Evolutionary conservation across 2,797 vertebrate species (phyloP).

Genomic region (Xenopus petersii): DNA sequence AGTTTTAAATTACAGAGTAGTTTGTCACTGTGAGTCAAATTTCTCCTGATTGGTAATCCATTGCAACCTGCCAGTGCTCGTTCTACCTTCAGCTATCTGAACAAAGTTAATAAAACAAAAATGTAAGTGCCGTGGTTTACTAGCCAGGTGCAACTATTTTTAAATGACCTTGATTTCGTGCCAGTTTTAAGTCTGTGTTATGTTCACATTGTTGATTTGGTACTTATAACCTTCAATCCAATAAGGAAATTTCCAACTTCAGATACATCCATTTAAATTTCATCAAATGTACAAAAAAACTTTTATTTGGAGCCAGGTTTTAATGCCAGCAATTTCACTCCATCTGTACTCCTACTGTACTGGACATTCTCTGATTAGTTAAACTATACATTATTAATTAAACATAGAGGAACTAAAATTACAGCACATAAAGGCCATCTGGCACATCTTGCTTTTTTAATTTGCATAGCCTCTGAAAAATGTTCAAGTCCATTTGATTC

Average conservation of each 20-base stretch:
- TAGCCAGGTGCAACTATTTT: too few species aligned
- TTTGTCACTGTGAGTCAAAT: too few species aligned
- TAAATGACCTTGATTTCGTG: not conserved
- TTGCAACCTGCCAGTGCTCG: too few species aligned
- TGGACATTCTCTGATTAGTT: slow-evolving; percentile 18
- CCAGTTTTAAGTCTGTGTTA: slow-evolving; percentile 12
- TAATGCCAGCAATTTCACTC: slow-evolving; percentile 29
- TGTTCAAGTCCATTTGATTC: not conserved
- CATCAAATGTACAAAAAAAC: not conserved
- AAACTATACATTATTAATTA: slow-evolving; percentile 36
- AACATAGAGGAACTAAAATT: slow-evolving; percentile 19
- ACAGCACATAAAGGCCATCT: slow-evolving; percentile 34
- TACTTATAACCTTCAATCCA: slow-evolving; percentile 35
- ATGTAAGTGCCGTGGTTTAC: too few species aligned
- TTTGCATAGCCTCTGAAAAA: slow-evolving; percentile 25
- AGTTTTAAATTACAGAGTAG: too few species aligned
- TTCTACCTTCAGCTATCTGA: too few species aligned
- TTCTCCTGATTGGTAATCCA: too few species aligned
- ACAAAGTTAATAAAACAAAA: too few species aligned
- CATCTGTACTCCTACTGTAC: slow-evolving; percentile 17
- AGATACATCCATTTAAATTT: slow-evolving; percentile 3
- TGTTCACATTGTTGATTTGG: slow-evolving; percentile 20
- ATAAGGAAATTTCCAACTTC: slow-evolving; percentile 13
- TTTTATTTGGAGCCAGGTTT: slow-evolving; percentile 18
- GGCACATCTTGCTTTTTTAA: slow-evolving; percentile 13